Evolutionary conservation across 2,888 invertebrate genomes (phyloP).

Genomic region (Amphipoea lucens): DNA sequence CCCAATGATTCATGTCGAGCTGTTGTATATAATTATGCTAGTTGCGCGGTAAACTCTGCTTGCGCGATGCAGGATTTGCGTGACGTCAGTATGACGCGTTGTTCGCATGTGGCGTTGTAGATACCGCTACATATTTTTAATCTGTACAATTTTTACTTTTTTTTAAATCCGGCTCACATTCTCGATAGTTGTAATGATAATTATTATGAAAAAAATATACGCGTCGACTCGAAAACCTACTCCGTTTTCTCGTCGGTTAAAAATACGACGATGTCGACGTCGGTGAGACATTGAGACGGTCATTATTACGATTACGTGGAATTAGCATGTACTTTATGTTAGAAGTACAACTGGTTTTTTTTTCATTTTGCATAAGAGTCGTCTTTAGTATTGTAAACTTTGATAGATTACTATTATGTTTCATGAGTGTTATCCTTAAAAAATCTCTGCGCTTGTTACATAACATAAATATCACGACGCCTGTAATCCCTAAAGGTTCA

Average conservation of each 20-base stretch:
- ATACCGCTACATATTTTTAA: neutral
- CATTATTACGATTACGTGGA: neutral
- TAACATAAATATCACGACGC: neutral
- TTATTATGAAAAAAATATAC: neutral
- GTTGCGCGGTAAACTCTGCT: too few relatives aligned
- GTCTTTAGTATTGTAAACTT: neutral
- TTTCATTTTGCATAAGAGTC: neutral
- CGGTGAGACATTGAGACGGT: neutral
- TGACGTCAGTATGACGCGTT: too few relatives aligned
- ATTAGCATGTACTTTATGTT: neutral
- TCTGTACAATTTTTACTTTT: neutral
- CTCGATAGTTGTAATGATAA: neutral
- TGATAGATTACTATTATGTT: neutral
- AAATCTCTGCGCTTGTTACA: neutral
- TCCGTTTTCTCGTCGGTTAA: neutral
- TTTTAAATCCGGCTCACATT: neutral
- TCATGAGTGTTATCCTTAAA: neutral
- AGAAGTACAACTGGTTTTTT: neutral
- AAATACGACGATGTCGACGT: neutral
- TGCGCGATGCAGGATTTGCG: too few relatives aligned
- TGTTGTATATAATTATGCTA: too few relatives aligned
- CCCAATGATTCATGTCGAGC: too few relatives aligned
- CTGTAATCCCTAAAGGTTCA: neutral
- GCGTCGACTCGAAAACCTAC: too few relatives aligned
- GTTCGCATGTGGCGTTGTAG: too few relatives aligned